A percentile compares a stretch with the other conserved stretches of the same genome.
Conservation (phyloP, 2,888 invertebrate genomes). For the Hirtodrosophila trivittata region DNA sequence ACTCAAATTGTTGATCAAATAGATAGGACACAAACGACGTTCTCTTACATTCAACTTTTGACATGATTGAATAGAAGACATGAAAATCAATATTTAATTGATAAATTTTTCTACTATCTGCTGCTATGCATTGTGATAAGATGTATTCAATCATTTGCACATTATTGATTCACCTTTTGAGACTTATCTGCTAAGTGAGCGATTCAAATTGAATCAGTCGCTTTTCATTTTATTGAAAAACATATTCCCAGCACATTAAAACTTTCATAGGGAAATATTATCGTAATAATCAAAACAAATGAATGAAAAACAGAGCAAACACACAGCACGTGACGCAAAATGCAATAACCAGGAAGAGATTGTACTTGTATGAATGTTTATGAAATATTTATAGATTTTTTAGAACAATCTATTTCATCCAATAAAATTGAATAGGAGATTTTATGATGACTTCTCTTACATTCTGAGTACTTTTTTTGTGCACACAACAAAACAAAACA, state of each 20-base stretch:
- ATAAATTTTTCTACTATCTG: too few relatives aligned
- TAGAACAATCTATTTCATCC: background rate
- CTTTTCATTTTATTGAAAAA: slow-evolving; percentile 27
- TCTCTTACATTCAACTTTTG: too few relatives aligned
- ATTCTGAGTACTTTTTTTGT: slow-evolving; percentile 18
- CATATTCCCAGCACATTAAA: slow-evolving; percentile 29
- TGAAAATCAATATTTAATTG: too few relatives aligned
- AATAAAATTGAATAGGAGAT: too few relatives aligned
- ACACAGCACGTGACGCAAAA: slow-evolving; percentile 43
- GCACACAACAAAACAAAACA: slow-evolving; percentile 11
- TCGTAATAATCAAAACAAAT: slow-evolving; percentile 10
- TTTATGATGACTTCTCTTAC: slow-evolving; percentile 19
- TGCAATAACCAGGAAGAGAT: slow-evolving; percentile 59
- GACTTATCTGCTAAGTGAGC: background rate
- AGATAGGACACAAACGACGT: too few relatives aligned
- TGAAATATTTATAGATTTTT: slow-evolving; percentile 18
- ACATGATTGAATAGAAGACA: too few relatives aligned
- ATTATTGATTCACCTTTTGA: too few relatives aligned
- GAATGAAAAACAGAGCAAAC: slow-evolving; percentile 34
- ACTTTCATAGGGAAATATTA: slow-evolving; percentile 10
- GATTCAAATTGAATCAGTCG: slow-evolving; percentile 16
- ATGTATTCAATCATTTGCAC: too few relatives aligned
- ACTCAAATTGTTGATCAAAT: too few relatives aligned
- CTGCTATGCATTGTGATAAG: too few relatives aligned
- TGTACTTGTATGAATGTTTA: slow-evolving; percentile 24